Base-by-base conservation (phyloP, 2,797 vertebrate species). In the Pangasius larnaudii region DNA sequence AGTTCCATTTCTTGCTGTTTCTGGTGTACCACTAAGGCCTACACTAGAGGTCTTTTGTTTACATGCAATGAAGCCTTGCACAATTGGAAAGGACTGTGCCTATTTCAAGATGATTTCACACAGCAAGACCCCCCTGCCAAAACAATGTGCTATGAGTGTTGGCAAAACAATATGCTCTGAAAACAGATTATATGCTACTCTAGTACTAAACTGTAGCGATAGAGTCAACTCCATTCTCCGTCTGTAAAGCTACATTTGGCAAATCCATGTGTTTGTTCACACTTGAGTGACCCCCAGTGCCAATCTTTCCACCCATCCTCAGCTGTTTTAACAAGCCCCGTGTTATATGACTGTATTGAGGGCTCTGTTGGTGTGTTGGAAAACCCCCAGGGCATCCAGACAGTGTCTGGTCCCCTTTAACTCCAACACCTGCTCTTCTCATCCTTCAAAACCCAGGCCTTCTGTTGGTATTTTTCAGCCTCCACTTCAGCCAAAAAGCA, bases 331-430 rank as follows among this genome's bases (percentile, higher is more conserved):
- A 16, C 24, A 19, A 5, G 63, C 59, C 78, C 86, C 9, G 72
- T 79, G 63, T 87, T 89, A 91, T 85, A 87, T 75, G 19, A 84
- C 79, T 90, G 85, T 65, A 89, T 79, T 36, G 88, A 90, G 78
- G 80, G 79, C 56, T 84, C 77, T 18, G 63, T 85, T 27, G 53
- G 30, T 85, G 59, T 77, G 74, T 65, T 67, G 30, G 24, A 65
- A 88, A 63, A 84, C 58, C 83, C 85, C n/a, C 24, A 69, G 27
- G 85, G 10, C 33, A 6, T 46, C 36, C 77, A 77, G 75, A 63
- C n/a, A 59, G 67, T 59, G 71, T 89, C 88, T 77, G 49, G 13
- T 36, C 19, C 39, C 56, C 79, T 82, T 49, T 77, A 83, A 51
- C 30, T 89, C 58, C 39, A 82, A 59, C 91, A 90, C 89, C 91